Conservation (phyloP, 2,797 vertebrate genomes). For the Sebastes hubbsi region DNA sequence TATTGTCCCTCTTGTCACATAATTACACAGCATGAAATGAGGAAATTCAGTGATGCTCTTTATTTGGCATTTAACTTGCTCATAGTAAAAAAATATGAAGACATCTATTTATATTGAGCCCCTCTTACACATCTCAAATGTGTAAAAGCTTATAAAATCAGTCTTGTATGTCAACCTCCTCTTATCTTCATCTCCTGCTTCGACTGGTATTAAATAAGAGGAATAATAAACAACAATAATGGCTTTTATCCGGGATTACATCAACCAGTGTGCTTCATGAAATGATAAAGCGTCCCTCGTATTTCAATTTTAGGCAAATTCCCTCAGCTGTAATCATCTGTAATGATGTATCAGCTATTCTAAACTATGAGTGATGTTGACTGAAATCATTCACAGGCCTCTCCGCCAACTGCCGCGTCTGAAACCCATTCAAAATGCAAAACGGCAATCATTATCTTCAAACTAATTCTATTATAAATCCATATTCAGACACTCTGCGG, state of each 20-base stretch:
- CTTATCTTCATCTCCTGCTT: not conserved
- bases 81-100: not conserved
- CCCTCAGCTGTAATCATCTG: not conserved
- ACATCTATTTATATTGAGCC: not conserved
- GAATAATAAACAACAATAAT: not conserved
- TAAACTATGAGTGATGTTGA: conserved; percentile 11
- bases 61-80: not conserved
- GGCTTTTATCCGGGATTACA: not conserved
- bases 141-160: not conserved
- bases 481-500: not conserved
- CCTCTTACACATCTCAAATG: not conserved
- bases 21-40: not conserved
- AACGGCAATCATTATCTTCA: conserved; percentile 20
- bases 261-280: not conserved
- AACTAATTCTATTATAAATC: conserved; percentile 43
- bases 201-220: not conserved
- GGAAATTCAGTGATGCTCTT: not conserved
- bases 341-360: not conserved
- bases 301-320: not conserved
- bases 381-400: not conserved
- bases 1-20: not conserved
- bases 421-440: conserved; percentile 11
- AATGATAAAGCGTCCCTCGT: not conserved
- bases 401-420: not conserved
- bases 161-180: not conserved